Base-by-base conservation (phyloP, 2,797 vertebrate species). In the Momotus momota region DNA sequence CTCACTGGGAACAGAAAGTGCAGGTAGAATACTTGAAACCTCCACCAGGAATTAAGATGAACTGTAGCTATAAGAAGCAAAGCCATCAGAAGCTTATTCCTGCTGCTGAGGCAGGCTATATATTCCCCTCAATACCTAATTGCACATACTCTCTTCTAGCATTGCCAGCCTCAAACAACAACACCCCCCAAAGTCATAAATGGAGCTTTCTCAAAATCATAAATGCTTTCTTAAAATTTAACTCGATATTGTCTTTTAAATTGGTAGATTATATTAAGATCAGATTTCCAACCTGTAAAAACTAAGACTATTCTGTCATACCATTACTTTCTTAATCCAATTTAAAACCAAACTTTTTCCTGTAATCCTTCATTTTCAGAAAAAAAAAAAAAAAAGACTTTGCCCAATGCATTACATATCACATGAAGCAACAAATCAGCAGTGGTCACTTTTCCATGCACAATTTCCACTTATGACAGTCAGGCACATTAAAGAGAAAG, bases 11-110 rank as follows among this genome's bases (percentile, higher is more conserved):
- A 55, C 5, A 43, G 55, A 55, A 62, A 55, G 25, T 25, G 10
- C 16, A 79, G 40, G 46, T 29, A 60, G 25, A 79, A 81, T 25
- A 51, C 12, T 18, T 55, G 38, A 82, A 72, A 86, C 9, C 57
- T 71, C 86, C 48, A 90, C 22, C 29, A 52, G 69, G 58, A 87
- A 74, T 54, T 35, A 58, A 20, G 21, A 13, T 3, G 7, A 73
- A 18, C 48, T 17, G 14, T 3, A 91, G 38, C 62, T 65, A 17
- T 8, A 41, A 57, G 54, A 49, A 86, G n/a, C 23, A 80, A 45
- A 1, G 1, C n/a, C 0, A 0, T 40, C 52, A 60, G 33, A 57
- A 27, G 27, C 17, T 74, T 70, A 62, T 33, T 86, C 35, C 38
- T 84, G 18, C 14, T 20, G 14, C 43, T 66, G 55, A 78, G 41